Conservation (phyloP, 92 coral and sea anemone species). For the Pocillopora grandis region DNA sequence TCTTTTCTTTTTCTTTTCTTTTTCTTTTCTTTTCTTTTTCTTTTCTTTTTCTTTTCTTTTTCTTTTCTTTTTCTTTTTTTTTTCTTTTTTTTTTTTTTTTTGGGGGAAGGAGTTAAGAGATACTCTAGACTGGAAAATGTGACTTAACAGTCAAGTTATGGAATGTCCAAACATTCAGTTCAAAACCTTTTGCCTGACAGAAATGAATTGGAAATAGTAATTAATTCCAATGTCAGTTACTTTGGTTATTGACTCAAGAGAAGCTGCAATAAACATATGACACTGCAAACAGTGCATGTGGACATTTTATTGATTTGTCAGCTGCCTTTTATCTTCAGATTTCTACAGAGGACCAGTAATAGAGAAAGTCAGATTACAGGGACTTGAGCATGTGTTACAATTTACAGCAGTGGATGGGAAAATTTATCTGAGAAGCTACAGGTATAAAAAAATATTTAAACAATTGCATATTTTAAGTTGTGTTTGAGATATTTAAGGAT, state of each 20-base stretch:
- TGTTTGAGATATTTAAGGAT: background rate
- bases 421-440: constrained; percentile 86
- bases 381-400: constrained; percentile 91
- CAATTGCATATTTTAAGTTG: background rate
- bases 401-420: constrained; percentile 79
- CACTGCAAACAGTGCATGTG: background rate
- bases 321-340: constrained; percentile 44
- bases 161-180: no score
- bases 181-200: no score
- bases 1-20: no score
- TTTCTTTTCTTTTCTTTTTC: no score
- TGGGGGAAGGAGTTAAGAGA: no score
- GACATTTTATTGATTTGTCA: background rate
- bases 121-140: no score
- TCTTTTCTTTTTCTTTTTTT: no score
- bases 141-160: no score
- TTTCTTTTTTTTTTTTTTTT: no score
- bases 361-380: constrained; percentile 86
- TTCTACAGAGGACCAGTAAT: constrained; percentile 88
- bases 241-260: background rate
- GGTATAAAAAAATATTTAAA: constrained; percentile 37
- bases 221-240: no score
- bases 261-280: background rate
- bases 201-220: no score
- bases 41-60: no score